Percentiles rank a stretch among this genome's conserved stretches.
phyloP scores from a whole-genome alignment of 2,797 vertebrate species.

The Myotis planiceps region DNA sequence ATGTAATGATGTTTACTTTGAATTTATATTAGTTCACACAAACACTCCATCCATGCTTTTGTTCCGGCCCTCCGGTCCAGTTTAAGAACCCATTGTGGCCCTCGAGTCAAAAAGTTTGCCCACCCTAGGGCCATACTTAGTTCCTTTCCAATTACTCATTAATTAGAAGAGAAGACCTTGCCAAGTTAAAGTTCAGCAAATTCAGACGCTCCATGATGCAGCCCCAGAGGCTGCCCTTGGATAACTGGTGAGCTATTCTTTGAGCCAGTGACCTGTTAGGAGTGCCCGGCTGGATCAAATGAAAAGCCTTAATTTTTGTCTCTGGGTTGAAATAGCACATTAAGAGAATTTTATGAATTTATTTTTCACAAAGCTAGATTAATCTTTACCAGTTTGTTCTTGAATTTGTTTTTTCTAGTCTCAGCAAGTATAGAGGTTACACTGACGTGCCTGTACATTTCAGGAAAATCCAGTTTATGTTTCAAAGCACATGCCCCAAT shows the following conservation, averaged over 20 bases:
- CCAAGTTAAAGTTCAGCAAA: not conserved
- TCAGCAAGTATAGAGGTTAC: not conserved
- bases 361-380: not conserved
- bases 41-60: too few relatives aligned
- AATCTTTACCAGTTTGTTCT: not conserved
- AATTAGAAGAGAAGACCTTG: not conserved
- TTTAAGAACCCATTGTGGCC: too few relatives aligned
- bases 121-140: not conserved
- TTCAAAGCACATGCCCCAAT: not conserved
- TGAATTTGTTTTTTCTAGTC: not conserved
- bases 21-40: too few relatives aligned
- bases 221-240: not conserved
- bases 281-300: not conserved
- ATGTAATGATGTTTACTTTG: too few relatives aligned
- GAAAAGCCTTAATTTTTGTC: not conserved
- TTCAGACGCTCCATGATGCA: not conserved
- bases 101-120: too few relatives aligned
- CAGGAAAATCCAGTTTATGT: not conserved
- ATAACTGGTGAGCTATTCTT: not conserved
- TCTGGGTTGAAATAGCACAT: not conserved
- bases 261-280: not conserved
- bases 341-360: not conserved
- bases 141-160: not conserved
- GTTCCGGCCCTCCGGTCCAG: too few relatives aligned
- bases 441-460: not conserved